Base-by-base conservation (phyloP, 2,888 invertebrate genomes). In the Coelopa pilipes region DNA sequence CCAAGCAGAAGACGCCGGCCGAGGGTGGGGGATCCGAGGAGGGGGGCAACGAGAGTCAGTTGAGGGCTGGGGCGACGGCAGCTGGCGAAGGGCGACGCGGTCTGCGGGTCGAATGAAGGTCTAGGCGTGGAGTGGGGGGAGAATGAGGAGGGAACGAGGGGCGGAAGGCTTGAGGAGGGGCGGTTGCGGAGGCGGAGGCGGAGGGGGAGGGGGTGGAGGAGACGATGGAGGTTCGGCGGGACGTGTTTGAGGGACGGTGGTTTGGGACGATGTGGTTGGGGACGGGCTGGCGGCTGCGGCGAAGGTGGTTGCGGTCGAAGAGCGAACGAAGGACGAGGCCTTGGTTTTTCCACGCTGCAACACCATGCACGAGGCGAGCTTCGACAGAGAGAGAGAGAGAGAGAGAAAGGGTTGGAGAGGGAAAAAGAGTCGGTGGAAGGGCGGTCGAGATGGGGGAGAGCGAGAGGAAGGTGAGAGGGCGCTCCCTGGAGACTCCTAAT, bases 401-500 rank as follows among this genome's bases (percentile, higher is more conserved):
- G 34, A 12, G 50, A 50, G 49, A 1, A 49, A 50, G 49, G 34
- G 34, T 19, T 1, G 1, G 11, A 7, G 24, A 45, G 11, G n/a
- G 46, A 69, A 46, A 46, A 15, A 45, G 46, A 5, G 12, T 1
- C 19, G 1, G 21, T 19, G 19, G 1, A 24, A 11, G n/a, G 10
- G 53, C 3, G 24, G 34, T 13, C 13, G 19, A 50, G 49, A 5
- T 24, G 21, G 49, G 34, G 7, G 7, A 34, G 34, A 34, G 34
- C 7, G 34, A 34, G 34, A 34, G 4, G 34, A 34, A 34, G 34
- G 34, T 34, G 34, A 34, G 34, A 34, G 34, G 34, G 2, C 34
- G 34, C 34, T 69, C 57, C 59, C 69, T 19, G 10, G 69, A 69
- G 57, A 69, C 57, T 59, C 57, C 69, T 69, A 57, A 69, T 69